phyloP scores from a whole-genome alignment of 2,888 invertebrate genomes.

The Torymus tubicola region DNA sequence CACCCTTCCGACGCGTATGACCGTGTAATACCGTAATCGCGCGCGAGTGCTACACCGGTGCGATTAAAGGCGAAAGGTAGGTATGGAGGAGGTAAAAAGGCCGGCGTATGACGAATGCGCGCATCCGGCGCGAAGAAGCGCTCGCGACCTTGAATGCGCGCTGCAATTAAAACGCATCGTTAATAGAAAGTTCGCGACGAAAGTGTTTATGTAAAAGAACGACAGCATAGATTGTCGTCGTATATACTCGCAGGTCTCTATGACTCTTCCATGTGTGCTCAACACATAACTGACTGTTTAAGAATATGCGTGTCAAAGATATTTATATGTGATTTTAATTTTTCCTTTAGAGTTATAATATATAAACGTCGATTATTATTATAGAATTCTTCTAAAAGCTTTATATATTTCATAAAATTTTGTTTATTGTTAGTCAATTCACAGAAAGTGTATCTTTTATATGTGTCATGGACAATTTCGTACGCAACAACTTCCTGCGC shows the following conservation, averaged over 20 bases:
- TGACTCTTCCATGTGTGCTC: too few species aligned
- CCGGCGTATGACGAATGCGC: constrained; percentile 40
- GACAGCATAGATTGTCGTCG: too few species aligned
- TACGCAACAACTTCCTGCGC: constrained; percentile 5
- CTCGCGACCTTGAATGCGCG: constrained; percentile 44
- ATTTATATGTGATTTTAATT: too few species aligned
- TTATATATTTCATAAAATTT: too few species aligned
- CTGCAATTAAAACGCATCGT: constrained; percentile 46
- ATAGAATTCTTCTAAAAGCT: too few species aligned
- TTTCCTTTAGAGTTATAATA: too few species aligned
- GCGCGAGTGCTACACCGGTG: not conserved
- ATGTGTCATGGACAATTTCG: constrained; percentile 16
- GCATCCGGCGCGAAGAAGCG: constrained; percentile 46
- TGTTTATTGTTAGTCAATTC: not conserved
- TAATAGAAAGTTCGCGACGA: constrained; percentile 33
- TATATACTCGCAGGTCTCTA: too few species aligned
- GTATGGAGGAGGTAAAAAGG: not conserved
- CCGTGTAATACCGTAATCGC: constrained; percentile 22
- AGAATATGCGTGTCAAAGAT: too few species aligned
- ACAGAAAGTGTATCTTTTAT: not conserved
- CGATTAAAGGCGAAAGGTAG: constrained; percentile 14
- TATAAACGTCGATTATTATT: too few species aligned
- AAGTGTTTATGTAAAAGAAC: not conserved
- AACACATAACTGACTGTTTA: too few species aligned
- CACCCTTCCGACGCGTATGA: not conserved